Evolutionary conservation across 2,113 vertebrate genomes (phyloP).

Genomic region (Embiotoca jacksoni): DNA sequence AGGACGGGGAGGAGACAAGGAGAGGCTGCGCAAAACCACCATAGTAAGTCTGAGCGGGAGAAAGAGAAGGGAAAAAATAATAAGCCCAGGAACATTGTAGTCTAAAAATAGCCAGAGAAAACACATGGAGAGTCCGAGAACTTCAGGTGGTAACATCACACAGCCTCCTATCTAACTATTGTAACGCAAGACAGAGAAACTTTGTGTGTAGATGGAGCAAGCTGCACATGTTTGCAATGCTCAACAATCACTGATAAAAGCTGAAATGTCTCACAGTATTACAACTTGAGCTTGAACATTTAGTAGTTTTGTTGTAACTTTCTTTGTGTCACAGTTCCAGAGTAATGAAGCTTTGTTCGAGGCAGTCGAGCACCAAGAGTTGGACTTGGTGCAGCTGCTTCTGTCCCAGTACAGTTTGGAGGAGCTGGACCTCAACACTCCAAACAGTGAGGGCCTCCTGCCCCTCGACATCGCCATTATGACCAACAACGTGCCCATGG

Average conservation of each 20-base stretch:
- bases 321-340: slow-evolving; percentile 84
- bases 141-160: slow-evolving; percentile 15
- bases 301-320: slow-evolving; percentile 1
- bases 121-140: slow-evolving; percentile 32
- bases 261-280: not conserved
- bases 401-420: slow-evolving; percentile 91
- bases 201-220: not conserved
- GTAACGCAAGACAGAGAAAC: not conserved
- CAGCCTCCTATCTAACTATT: not conserved
- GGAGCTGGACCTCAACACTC: slow-evolving; percentile 94
- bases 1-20: slow-evolving; percentile 87
- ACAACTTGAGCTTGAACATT: slow-evolving; percentile 1
- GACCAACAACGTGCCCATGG: slow-evolving; percentile 94
- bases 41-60: slow-evolving; percentile 81
- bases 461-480: slow-evolving; percentile 94
- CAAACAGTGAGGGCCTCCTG: slow-evolving; percentile 92
- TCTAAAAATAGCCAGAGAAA: slow-evolving; percentile 63
- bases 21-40: slow-evolving; percentile 89
- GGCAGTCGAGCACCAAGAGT: slow-evolving; percentile 92
- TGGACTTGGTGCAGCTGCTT: slow-evolving; percentile 89
- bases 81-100: slow-evolving; percentile 51
- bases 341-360: slow-evolving; percentile 91
- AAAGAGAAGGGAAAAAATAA: slow-evolving; percentile 59
- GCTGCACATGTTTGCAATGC: not conserved
- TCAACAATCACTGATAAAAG: not conserved